Evolutionary conservation across 30 jellyfish, hydroid and myxozoan genomes (phyloP).

Genomic region (Hydra vulgaris): DNA sequence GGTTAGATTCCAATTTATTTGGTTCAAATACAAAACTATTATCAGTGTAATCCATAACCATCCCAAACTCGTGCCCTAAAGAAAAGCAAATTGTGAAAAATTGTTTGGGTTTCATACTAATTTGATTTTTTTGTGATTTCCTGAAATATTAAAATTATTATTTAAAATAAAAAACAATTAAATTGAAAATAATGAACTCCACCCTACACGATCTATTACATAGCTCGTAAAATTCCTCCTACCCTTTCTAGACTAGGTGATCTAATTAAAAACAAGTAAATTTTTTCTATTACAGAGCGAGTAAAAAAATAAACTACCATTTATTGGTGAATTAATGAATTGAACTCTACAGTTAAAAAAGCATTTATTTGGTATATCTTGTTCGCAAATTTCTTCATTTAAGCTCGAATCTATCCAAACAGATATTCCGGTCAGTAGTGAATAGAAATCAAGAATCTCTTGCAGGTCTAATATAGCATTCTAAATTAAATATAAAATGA

Average conservation of each 20-base stretch:
- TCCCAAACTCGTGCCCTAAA: background rate
- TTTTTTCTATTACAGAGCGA: no score
- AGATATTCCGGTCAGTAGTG: constrained; percentile 14
- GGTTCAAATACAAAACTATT: background rate
- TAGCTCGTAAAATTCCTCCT: no score
- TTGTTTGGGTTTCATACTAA: no score
- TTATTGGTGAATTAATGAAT: background rate
- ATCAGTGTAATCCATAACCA: background rate
- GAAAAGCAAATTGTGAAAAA: no score
- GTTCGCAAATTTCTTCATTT: background rate
- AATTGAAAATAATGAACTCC: no score
- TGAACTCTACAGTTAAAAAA: constrained; percentile 1
- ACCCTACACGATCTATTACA: no score
- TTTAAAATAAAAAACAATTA: no score
- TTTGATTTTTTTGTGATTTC: no score
- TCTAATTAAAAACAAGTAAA: no score
- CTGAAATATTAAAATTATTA: no score
- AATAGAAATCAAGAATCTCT: constrained; percentile 11
- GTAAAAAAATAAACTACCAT: no score
- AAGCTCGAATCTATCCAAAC: background rate
- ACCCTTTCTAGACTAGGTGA: no score
- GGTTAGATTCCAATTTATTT: background rate
- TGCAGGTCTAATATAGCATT: constrained; percentile 8
- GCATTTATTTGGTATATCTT: background rate
- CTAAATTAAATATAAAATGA: background rate